Base-by-base conservation (phyloP, 2,797 vertebrate species). In the Falco naumanni region DNA sequence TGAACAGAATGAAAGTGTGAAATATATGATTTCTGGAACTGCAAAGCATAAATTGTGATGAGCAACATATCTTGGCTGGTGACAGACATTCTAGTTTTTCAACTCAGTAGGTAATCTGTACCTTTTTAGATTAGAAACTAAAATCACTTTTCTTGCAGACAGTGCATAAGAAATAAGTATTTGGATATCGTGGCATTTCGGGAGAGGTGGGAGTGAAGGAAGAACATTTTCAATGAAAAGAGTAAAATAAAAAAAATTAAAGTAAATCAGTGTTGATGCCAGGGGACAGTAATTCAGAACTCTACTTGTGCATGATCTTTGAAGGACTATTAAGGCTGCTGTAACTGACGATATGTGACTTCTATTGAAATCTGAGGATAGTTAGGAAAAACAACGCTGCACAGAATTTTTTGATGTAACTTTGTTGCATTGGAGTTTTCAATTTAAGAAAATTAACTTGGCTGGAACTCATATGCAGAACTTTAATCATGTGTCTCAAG, bases 361-460 rank as follows among this genome's bases (percentile, higher is more conserved):
- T 83, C 56, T 74, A 4, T 85, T 95, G 74, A 92, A 64, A 59
- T 83, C 74, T 56, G 66, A 95, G 66, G 77, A 84, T 45, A 93
- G 87, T 89, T 78, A 92, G 65, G 65, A 96, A 94, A 86, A 94
- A 84, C 39, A n/a, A 68, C 28, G 95, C 78, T 96, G 95, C 50
- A 90, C 68, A 91, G 90, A 60, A 82, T 13, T 1, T 74, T 93
- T 51, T 61, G 65, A 78, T 92, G 93, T 97, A 96, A 90, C 93
- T 91, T 94, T 95, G 69, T 97, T 97, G 94, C 75, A 14, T 15
- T 4, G 25, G 65, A 85, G 39, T 97, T 97, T 97, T 97, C 93
- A 93, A 80, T 94, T 95, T 93, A 96, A 96, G 80, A 84, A 93
- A 95, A 96, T 80, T 90, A 71, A 95, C 92, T 96, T 97, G 95